Evolutionary conservation across 2,888 invertebrate genomes (phyloP), one percentile per base, ranked within the genome.

Genomic region (Melinaea marsaeus): DNA sequence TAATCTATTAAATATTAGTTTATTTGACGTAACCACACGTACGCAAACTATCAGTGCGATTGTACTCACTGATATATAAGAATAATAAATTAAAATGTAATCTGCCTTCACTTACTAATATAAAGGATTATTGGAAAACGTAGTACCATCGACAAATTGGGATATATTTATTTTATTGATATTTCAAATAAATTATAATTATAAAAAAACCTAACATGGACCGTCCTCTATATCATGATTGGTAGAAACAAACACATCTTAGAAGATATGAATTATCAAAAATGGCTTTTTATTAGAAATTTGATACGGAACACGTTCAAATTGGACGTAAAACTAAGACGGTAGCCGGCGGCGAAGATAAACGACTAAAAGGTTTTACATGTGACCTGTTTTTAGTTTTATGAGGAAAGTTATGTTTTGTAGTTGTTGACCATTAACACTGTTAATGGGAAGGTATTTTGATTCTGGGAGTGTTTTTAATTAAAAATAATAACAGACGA

Each of bases 261-360:
- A 78, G 72, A 74, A 69, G 73, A 73, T 69, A 71, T 74, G 71
- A 76, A 76, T 74, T 77, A 76, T 74, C 73, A 73, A 78, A 80
- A 78, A 76, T 68, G 71, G 69, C 71, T 70, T 69, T 81, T 79
- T 77, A 78, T 78, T 72, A 70, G 74, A 77, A 79, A 73, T 64
- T 70, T 66, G 68, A 76, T 73, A 78, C 76, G 79, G 79, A 79
- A 78, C 72, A 71, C 69, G 72, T 74, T 76, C 77, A 79, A 78
- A 79, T 78, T 78, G 77, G 75, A 75, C 75, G 76, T 81, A 77
- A 80, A 79, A 77, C 72, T 76, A 79, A 72, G 77, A 82, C 80
- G 74, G 81, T 79, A 80, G 81, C 81, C 72, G 72, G 68, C 71
- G 69, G 70, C 64, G 69, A 64, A 63, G 65, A 69, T 58, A 61